A percentile compares a stretch with the other conserved stretches of the same genome.
These are phyloP conservation scores for Chloroceryle amazona DNA, from an alignment of 2,797 vertebrate genomes.

Conservation along the genomic window DNA sequence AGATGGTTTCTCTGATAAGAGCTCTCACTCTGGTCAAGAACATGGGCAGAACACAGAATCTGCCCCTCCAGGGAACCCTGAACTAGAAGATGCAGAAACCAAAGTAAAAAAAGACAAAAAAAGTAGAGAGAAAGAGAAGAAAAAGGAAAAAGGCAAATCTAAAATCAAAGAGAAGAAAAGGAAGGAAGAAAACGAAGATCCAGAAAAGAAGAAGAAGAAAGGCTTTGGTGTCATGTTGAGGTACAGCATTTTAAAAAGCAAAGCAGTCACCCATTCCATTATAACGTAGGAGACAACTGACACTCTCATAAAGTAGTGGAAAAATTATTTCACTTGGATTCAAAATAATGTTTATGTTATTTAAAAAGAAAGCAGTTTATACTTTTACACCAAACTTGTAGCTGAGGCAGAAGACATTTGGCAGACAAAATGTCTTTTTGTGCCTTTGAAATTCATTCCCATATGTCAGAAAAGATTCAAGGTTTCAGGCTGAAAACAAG, in stretches of 20 bases:
- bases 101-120: slow-evolving; percentile 91
- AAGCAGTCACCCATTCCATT: not conserved
- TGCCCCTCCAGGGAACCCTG: slow-evolving; percentile 79
- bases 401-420: slow-evolving; percentile 70
- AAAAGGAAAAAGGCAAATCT: slow-evolving; percentile 87
- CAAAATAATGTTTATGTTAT: slow-evolving; percentile 73
- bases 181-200: slow-evolving; percentile 86
- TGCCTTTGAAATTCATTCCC: slow-evolving; percentile 72
- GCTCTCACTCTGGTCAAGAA: slow-evolving; percentile 89
- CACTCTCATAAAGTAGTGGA: not conserved
- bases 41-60: slow-evolving; percentile 86
- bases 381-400: slow-evolving; percentile 70
- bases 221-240: slow-evolving; percentile 92
- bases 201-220: slow-evolving; percentile 92
- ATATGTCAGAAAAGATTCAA: slow-evolving; percentile 66
- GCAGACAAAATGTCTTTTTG: slow-evolving; percentile 71
- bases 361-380: slow-evolving; percentile 73
- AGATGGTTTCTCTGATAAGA: slow-evolving; percentile 93
- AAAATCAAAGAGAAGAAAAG: slow-evolving; percentile 90
- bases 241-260: slow-evolving; percentile 72
- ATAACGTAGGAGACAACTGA: not conserved
- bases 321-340: slow-evolving; percentile 69
- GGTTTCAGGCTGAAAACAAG: slow-evolving; percentile 49
- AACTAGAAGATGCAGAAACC: slow-evolving; percentile 83
- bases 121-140: slow-evolving; percentile 90